Conservation (phyloP, 2,888 invertebrate species). For the Microdon myrmicae region DNA sequence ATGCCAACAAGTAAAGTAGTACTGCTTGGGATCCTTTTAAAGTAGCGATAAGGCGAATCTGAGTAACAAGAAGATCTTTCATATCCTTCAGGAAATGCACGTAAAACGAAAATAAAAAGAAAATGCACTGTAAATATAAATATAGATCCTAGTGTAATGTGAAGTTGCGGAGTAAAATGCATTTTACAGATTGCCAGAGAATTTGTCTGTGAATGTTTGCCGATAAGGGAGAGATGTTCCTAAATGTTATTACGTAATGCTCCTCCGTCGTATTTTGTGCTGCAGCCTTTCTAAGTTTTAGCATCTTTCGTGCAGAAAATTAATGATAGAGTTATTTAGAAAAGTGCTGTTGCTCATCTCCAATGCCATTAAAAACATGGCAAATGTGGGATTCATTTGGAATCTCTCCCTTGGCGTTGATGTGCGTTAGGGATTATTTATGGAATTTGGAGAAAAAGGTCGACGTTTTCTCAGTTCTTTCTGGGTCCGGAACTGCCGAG, state of each 20-base stretch:
- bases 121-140: constrained; percentile 7
- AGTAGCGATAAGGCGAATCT: constrained; percentile 30
- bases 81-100: constrained; percentile 46
- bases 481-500: no score
- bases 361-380: constrained; percentile 2
- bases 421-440: constrained; percentile 10
- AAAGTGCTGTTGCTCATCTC: constrained; percentile 16
- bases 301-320: constrained; percentile 29
- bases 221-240: no score
- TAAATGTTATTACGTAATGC: no score
- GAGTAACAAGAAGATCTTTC: constrained; percentile 36
- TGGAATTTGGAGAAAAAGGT: no score
- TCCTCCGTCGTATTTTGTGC: constrained; percentile 1
- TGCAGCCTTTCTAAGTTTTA: neutral
- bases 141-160: no score
- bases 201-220: constrained; percentile 46
- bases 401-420: neutral
- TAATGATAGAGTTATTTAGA: constrained; percentile 24
- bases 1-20: constrained; percentile 46
- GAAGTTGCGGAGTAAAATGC: constrained; percentile 32
- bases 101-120: constrained; percentile 25
- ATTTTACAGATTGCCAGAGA: constrained; percentile 44
- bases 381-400: constrained; percentile 7
- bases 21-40: constrained; percentile 39
- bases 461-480: no score